Base-by-base conservation (phyloP, 2,888 invertebrate species). In the Alviniconcha strummeri region DNA sequence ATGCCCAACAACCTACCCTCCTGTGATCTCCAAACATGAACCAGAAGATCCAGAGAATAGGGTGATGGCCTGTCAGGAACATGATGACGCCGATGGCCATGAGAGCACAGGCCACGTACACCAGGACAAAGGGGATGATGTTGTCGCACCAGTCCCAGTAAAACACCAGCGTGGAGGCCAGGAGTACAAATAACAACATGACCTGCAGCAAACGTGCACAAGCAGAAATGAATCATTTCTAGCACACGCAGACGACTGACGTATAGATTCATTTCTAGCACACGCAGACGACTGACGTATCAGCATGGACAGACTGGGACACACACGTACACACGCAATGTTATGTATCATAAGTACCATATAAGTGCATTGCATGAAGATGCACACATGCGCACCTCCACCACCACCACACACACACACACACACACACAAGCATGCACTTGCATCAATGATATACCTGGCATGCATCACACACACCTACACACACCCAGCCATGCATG, bases 31-130 rank as follows among this genome's bases (percentile, higher is more conserved):
- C 74, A 60, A 75, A 81, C 11, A 81, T 60, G 74, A 81, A 81
- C 75, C 57, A 36, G 19, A 81, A 64, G 74, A 81, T 74, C 81
- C 81, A 81, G 11, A 60, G 60, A 7, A 56, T 13, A 56, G 75
- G 81, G 54, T 75, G 55, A 54, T 57, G 64, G n/a, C 60, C 74
- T 4, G 75, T 81, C 15, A 81, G 72, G 9, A 81, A 74, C 52
- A 52, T 56, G 60, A 74, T 57, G 9, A 60, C 57, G 11, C 57
- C 75, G 7, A 75, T 19, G 11, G 74, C 81, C 9, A 81, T 75
- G 17, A 81, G 74, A 15, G 36, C 17, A 19, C 72, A 81, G 54
- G 64, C 74, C 17, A 64, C 56, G 74, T 81, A 75, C 3, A 81
- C 64, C 52, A 75, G 64, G 9, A 81, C 9, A 8, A 81, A 81